Evolutionary conservation across 2,113 vertebrate species (phyloP), one percentile per base, ranked within the genome.

Genomic region (Plotosus lineatus): DNA sequence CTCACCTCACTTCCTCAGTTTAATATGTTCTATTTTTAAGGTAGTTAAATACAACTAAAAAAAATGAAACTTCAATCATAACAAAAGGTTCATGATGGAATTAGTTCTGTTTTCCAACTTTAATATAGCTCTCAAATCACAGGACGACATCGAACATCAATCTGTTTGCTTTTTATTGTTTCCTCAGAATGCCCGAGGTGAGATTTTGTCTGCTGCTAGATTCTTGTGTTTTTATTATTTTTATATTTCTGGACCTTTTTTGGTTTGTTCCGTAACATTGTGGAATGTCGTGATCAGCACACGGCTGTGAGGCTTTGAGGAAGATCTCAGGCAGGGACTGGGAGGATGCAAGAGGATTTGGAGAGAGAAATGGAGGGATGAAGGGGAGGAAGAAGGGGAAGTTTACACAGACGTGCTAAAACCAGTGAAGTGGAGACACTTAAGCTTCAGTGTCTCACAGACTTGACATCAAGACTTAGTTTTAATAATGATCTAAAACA

Each of bases 381-480:
- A 17, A 15, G 40, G 46, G 38, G 31, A 28, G 56, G 53, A 58
- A 50, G 12, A 33, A 63, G 28, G 14, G 36, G 23, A 60, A 0
- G 66, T 73, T 80, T 80, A 42, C 48, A 79, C 77, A 79, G 77
- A 55, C 74, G 50, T 79, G 51, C 40, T 36, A 40, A 46, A 72
- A 80, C 9, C 6, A n/a, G 33, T n/a, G 19, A 17, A 8, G 23
- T 78, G 50, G 19, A 72, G 46, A 7, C 38, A 28, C 33, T 46
- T 23, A 71, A 71, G 40, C 66, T 69, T 80, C 42, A 15, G 48
- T 14, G 8, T 48, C 14, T 33, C 12, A 14, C 33, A 11, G 21
- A 33, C 48, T 26, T 12, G 4, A 14, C 44, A 50, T 72, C 44
- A 50, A n/a, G 6, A 14, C 36, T 48, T 19, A 42, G 15, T 5